Evolutionary conservation across 2,797 vertebrate species (phyloP), one percentile per base, ranked within the genome.

Genomic region (Poliocrania exsul): DNA sequence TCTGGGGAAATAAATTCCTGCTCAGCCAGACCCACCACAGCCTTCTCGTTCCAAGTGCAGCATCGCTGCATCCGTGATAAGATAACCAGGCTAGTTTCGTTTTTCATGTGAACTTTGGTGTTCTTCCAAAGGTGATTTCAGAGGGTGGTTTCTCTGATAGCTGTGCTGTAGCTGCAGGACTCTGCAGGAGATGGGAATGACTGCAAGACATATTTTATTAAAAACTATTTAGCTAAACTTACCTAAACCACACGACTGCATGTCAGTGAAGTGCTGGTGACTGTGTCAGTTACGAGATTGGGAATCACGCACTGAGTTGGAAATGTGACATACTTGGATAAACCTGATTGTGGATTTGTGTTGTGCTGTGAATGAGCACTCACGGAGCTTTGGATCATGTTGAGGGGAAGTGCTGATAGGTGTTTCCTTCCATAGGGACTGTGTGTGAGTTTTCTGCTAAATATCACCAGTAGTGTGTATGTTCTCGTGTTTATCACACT

Each of bases 161-260:
- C 38, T 66, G 67, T 57, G 66, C 72, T 88, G 77, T 3, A 46
- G 77, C 58, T 86, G 10, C 88, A 75, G 67, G 67, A 21, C 58
- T 79, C 57, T 50, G 40, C 31, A 54, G 88, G 61, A 85, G 78
- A 44, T 31, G 49, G 74, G 38, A 62, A 11, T 46, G 57, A 44
- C 57, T 82, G 15, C 12, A 58, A 46, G 58, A 21, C 17, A 11
- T 21, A 12, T 64, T 49, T 84, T 69, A 57, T 26, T 64, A 51
- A 77, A 73, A 77, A 14, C 60, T 25, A 6, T 69, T 72, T 77
- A 86, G 64, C 46, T 73, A 42, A 86, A 50, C 14, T 24, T 64
- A 1, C 33, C n/a, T 56, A 13, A 47, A 77, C 20, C 42, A 33
- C 4, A 5, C 0, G 0, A 4, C 35, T 73, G 47, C 0, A 0